phyloP scores from a whole-genome alignment of 2,888 invertebrate genomes.

The Abscondita cerata region DNA sequence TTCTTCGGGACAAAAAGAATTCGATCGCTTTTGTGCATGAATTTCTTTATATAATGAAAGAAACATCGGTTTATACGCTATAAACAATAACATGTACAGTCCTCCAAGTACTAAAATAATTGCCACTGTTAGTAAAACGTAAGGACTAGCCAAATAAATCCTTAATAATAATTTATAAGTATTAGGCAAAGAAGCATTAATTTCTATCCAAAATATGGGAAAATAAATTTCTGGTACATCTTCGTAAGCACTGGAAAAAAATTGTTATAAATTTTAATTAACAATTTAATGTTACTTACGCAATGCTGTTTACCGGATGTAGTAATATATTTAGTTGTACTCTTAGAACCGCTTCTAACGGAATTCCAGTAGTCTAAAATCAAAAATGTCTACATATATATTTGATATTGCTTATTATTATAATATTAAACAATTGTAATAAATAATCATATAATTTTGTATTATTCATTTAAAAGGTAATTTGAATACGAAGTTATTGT shows the following conservation, averaged over 20 bases:
- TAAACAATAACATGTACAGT: slow-evolving; percentile 4
- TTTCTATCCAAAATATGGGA: slow-evolving; percentile 81
- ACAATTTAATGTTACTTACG: neutral
- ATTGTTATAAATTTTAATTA: neutral
- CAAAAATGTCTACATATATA: too few relatives aligned
- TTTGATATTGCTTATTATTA: neutral
- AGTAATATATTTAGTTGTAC: slow-evolving; percentile 81
- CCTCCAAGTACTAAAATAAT: slow-evolving; percentile 3
- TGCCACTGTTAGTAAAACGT: slow-evolving; percentile 5
- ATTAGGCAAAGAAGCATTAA: slow-evolving; percentile 68
- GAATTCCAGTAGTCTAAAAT: slow-evolving; percentile 73
- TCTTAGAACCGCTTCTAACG: slow-evolving; percentile 76
- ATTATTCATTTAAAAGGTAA: too few relatives aligned
- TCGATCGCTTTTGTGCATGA: neutral
- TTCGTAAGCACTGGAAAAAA: slow-evolving; percentile 66
- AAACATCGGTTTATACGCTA: slow-evolving; percentile 1
- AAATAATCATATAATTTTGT: too few relatives aligned
- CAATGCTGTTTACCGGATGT: slow-evolving; percentile 54
- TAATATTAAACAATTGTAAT: neutral
- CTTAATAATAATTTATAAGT: slow-evolving; percentile 40
- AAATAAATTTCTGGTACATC: slow-evolving; percentile 72
- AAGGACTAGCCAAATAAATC: slow-evolving; percentile 11
- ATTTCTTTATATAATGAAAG: neutral
- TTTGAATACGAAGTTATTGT: too few relatives aligned
- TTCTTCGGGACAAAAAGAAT: neutral